Evolutionary conservation across 1,140 invertebrate species (phyloP).

Genomic region (Riptortus pedestris): DNA sequence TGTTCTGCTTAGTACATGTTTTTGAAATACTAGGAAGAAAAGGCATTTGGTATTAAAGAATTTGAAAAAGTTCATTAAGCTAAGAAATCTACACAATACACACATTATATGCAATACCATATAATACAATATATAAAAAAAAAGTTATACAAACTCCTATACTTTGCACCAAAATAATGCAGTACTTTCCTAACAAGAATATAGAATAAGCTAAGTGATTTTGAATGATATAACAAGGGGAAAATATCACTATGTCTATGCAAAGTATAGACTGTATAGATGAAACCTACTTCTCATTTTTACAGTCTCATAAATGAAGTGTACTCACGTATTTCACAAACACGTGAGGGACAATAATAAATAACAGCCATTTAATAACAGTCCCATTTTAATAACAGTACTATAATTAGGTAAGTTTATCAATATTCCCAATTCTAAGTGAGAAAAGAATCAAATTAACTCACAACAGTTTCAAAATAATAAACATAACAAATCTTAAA

Average conservation of each 20-base stretch:
- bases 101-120: not conserved
- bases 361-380: not conserved
- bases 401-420: not conserved
- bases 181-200: slow-evolving; percentile 47
- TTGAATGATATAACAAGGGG: slow-evolving; percentile 32
- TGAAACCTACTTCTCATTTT: not conserved
- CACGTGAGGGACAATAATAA: not conserved
- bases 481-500: not conserved
- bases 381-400: not conserved
- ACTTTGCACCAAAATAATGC: slow-evolving; percentile 83
- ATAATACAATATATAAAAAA: not conserved
- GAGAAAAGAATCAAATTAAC: not conserved
- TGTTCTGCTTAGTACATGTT: not conserved
- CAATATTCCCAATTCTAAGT: not conserved
- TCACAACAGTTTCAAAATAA: not conserved
- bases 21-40: not conserved
- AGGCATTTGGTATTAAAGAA: not conserved
- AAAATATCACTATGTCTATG: slow-evolving; percentile 78
- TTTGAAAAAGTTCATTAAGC: not conserved
- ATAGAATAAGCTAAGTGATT: slow-evolving; percentile 18
- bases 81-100: not conserved
- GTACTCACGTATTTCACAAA: not conserved
- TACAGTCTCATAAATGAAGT: not conserved
- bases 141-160: slow-evolving; percentile 51
- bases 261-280: slow-evolving; percentile 72